Evolutionary conservation across 92 coral and sea anemone species (phyloP), one percentile per base, ranked within the genome.

Genomic region (Meandrina meandrites): DNA sequence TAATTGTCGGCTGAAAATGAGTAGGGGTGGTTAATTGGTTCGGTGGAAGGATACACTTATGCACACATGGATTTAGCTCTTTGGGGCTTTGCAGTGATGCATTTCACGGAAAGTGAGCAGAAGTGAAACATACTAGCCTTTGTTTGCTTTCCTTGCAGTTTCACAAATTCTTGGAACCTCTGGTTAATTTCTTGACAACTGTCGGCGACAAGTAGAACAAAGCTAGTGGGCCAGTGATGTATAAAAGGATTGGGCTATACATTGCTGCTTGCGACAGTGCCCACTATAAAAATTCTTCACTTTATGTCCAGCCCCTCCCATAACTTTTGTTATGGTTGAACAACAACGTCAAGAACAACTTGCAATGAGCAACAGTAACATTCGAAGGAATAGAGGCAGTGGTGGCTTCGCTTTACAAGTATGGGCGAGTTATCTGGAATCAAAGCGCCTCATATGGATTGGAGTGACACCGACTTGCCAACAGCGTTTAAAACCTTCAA

Each of bases 91-190:
- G 84, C 75, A 81, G 84, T 81, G 56, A 81, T 81, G 76, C 47
- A 81, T 81, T 81, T 81, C 85, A 81, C 85, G 58, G 75, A 81
- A 81, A 58, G 75, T 81, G 75, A 58, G 85, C 78, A 66, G 62
- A 62, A 82, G 60, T 67, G 76, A 37, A 82, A 82, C 78, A 82
- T 66, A 36, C 58, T 82, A 67, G 58, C 53, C 35, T 82, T 82
- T 82, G 86, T 82, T 82, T 60, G 62, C 76, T 82, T 82, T 82
- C 86, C 77, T 40, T 60, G 77, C 78, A 82, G 77, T 82, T 67
- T 40, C 58, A 82, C 78, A 82, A 82, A 82, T 80, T 80, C 84
- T 51, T 80, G 84, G 69, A 62, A 24, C 30, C 35, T 12, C 40
- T 57, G 69, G 35, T 24, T 57, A 56, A 18, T 50, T n/a, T n/a